Conservation (phyloP, 2,113 vertebrate genomes). For the Gambusia holbrooki region DNA sequence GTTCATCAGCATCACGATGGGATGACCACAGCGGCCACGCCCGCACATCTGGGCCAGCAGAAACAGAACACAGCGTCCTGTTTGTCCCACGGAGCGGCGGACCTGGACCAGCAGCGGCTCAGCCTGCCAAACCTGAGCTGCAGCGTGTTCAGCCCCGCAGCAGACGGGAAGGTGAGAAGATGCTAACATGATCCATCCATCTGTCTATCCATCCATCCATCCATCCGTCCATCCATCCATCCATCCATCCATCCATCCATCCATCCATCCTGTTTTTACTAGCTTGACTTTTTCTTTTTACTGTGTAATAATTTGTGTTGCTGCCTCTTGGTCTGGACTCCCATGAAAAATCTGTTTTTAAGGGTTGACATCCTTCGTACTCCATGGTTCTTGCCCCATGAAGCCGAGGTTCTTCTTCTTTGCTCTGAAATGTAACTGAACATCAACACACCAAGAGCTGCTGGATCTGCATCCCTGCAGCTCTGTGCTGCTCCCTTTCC, state of each 20-base stretch:
- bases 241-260: too few relatives aligned
- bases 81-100: slow-evolving; percentile 46
- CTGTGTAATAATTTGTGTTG: too few relatives aligned
- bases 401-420: neutral
- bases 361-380: too few relatives aligned
- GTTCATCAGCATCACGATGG: slow-evolving; percentile 37
- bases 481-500: slow-evolving; percentile 38
- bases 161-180: slow-evolving; percentile 69
- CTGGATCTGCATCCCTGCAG: slow-evolving; percentile 19
- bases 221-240: too few relatives aligned
- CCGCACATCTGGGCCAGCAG: slow-evolving; percentile 40
- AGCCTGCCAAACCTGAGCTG: slow-evolving; percentile 42
- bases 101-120: slow-evolving; percentile 62
- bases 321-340: too few relatives aligned
- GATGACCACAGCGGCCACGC: neutral
- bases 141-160: slow-evolving; percentile 40
- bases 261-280: too few relatives aligned
- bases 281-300: too few relatives aligned
- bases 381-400: too few relatives aligned
- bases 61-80: slow-evolving; percentile 22
- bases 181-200: neutral
- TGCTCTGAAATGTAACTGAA: slow-evolving; percentile 28
- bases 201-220: too few relatives aligned
- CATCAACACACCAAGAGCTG: slow-evolving; percentile 35
- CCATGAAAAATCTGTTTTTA: too few relatives aligned